Conservation (phyloP, 2,113 vertebrate genomes). For the Megatriorchis doriae region DNA sequence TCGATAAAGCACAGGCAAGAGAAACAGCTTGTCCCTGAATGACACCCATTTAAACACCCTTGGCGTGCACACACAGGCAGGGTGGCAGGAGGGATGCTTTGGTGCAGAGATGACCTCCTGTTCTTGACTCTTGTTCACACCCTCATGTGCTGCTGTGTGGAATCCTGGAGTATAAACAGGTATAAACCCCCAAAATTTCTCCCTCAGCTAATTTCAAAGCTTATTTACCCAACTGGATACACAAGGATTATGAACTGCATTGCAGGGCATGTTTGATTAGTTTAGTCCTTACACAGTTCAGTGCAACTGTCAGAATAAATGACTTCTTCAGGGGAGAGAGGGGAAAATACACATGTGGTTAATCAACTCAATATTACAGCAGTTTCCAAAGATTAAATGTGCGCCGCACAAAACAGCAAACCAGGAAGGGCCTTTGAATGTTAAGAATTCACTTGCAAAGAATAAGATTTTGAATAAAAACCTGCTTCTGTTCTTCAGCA, state of each 20-base stretch:
- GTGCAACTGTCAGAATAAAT: conserved; percentile 19
- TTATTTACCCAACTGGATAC: neutral
- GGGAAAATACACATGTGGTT: neutral
- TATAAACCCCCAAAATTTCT: neutral
- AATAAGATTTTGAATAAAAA: neutral
- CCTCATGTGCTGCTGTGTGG: neutral
- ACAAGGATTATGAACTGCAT: conserved; percentile 1
- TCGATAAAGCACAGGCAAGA: neutral
- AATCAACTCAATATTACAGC: neutral
- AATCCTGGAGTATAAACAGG: neutral
- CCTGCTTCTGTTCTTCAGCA: neutral
- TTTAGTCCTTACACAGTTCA: neutral
- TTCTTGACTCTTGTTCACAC: neutral
- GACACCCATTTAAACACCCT: neutral
- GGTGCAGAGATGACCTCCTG: neutral
- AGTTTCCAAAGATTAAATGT: neutral
- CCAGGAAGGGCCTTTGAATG: neutral
- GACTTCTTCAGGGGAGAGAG: neutral
- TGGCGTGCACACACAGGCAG: neutral
- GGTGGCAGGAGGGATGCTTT: neutral
- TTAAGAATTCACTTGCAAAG: neutral
- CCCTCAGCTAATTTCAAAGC: conserved; percentile 36
- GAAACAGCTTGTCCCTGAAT: neutral
- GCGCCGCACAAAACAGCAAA: neutral
- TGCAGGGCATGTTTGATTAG: neutral